Evolutionary conservation across 2,888 invertebrate genomes (phyloP), one percentile per base, ranked within the genome.

Genomic region (Trisateles emortualis): DNA sequence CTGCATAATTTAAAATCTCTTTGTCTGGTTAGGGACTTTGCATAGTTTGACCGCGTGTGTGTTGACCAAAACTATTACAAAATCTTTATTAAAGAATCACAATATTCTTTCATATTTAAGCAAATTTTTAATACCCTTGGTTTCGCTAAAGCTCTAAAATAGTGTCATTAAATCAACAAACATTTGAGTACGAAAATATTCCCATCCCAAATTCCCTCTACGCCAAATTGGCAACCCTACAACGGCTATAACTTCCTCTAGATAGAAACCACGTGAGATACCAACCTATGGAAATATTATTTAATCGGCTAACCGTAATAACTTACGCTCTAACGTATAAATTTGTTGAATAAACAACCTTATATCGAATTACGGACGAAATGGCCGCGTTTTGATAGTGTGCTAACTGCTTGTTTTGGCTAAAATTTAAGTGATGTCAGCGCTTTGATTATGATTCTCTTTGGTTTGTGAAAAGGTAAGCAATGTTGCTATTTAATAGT

Each of bases 271-370:
- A 42, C 54, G 41, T 39, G 48, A 53, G 40, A 33, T 26, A 49
- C 19, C 51, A 46, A 55, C 55, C 55, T 56, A 56, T 68, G 53
- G 66, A 56, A 57, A 62, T 65, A 64, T 63, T 64, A 68, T 67
- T 62, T 72, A 69, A 72, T 65, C 62, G 58, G 67, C 59, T 63
- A 54, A 63, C 60, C 57, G 60, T 63, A 65, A 72, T 69, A 72
- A 69, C 51, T 72, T 58, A 69, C 52, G 38, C 11, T 49, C 44
- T 51, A 38, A 26, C 30, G 59, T 62, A 55, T 64, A 58, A 57
- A 61, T 63, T 68, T 68, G 62, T 54, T 59, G 32, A 70, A 64
- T 66, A 66, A 63, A 66, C 66, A 63, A 56, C 42, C 14, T n/a
- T 42, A 22, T 55, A 66, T 63, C 51, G 59, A 66, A 59, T 51